phyloP scores from a whole-genome alignment of 2,113 vertebrate species.

The Caranx melampygus region DNA sequence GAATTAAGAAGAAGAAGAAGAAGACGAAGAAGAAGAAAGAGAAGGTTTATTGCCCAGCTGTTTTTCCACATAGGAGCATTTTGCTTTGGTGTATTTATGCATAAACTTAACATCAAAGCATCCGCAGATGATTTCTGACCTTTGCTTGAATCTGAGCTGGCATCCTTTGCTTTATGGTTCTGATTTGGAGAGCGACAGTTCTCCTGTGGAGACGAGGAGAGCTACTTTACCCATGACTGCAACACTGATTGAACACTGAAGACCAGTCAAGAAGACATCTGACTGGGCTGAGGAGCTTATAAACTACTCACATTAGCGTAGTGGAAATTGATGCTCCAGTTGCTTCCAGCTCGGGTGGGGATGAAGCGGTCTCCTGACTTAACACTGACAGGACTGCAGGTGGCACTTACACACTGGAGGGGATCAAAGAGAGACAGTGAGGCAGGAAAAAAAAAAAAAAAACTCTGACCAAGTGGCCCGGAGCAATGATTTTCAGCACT shows the following conservation, averaged over 20 bases:
- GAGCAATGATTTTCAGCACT: not conserved
- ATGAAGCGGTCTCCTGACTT: constrained; percentile 87
- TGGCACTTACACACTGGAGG: constrained; percentile 75
- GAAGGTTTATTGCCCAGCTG: too few relatives aligned
- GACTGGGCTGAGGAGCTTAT: not conserved
- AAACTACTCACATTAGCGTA: constrained; percentile 81
- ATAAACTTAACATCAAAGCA: not conserved
- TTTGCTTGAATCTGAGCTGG: constrained; percentile 85
- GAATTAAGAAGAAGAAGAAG: not conserved
- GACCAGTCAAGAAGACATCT: not conserved
- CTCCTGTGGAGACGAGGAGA: constrained; percentile 74
- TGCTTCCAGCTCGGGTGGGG: constrained; percentile 86
- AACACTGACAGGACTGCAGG: constrained; percentile 81
- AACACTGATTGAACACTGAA: not conserved
- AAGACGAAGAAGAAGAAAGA: too few relatives aligned
- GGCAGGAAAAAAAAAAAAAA: not conserved
- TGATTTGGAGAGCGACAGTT: constrained; percentile 85
- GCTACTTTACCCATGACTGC: not conserved
- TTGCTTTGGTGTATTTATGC: too few relatives aligned
- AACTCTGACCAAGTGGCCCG: not conserved
- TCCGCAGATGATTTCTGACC: constrained; percentile 62
- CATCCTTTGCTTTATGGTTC: constrained; percentile 84
- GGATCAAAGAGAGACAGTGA: not conserved
- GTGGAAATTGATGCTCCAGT: constrained; percentile 89
- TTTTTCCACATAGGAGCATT: too few relatives aligned